Evolutionary conservation across 2,888 invertebrate species (phyloP), one percentile per base, ranked within the genome.

Genomic region (Drosophila birchii): DNA sequence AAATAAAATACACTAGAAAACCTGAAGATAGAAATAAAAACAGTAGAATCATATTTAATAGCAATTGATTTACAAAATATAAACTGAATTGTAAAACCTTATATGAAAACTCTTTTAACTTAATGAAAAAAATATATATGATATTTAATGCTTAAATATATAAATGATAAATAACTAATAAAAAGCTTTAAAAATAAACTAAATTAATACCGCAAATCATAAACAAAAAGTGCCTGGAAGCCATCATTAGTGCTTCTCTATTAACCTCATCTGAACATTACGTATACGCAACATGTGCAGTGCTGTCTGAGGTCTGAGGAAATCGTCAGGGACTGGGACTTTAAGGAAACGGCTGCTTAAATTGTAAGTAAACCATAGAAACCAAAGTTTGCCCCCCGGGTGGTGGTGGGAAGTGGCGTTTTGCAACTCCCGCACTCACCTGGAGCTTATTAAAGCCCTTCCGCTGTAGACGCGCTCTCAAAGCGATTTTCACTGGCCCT

Each of bases 361-460:
- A 80, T 80, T 86, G 70, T 78, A 77, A 64, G 68, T 57, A 69
- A 72, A 57, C 78, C 55, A 67, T 60, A 20, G 70, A 68, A 71
- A 73, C 71, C 54, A 39, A 72, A 51, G 59, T 51, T 70, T 38
- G 44, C 59, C 69, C 49, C 20, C 58, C n/a, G 14, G 14, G 9
- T 16, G 34, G 57, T 34, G 20, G n/a, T 20, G 58, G 1, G 9
- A 5, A n/a, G n/a, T 6, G 47, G 39, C 34, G 66, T 70, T 79
- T 43, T 43, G 23, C 26, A 70, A 51, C 36, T 20, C 34, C 18
- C 20, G 20, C 55, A 44, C 57, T 66, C 56, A 73, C 75, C 73
- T 73, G 75, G 23, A 59, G 75, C 75, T 66, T 74, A 73, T 73
- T 73, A 75, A 74, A 73, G 73, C 57, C 59, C 72, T 73, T 73